Evolutionary conservation across 1,140 invertebrate species (phyloP).

Genomic region (Aphelenchoides fujianensis): DNA sequence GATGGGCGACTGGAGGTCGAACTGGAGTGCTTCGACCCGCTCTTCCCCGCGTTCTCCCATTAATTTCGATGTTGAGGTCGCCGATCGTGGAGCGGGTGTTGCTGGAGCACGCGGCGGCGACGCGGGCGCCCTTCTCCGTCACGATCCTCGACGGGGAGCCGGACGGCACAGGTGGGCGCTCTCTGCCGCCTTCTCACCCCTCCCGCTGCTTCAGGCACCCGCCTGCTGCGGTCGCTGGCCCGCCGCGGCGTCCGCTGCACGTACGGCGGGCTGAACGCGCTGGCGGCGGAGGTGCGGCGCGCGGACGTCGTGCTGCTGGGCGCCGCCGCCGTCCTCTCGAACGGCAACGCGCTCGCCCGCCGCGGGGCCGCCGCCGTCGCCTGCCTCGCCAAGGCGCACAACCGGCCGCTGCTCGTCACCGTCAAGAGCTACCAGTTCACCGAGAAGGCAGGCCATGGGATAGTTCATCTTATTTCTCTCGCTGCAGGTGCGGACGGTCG

Average conservation of each 20-base stretch:
- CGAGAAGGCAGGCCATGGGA: conserved; percentile 25
- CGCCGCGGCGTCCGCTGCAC: conserved; percentile 26
- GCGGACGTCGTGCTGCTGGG: conserved; percentile 28
- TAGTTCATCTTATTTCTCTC: conserved; percentile 15
- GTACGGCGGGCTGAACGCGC: conserved; percentile 30
- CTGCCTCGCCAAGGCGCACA: conserved; percentile 13
- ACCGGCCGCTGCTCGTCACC: conserved; percentile 21
- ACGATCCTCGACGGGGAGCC: conserved; percentile 19
- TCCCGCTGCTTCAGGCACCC: conserved; percentile 2
- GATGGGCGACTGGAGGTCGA: neutral
- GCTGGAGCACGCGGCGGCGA: conserved; percentile 2
- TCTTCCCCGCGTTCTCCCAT: neutral
- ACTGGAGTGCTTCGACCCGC: no score
- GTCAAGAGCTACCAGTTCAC: conserved; percentile 30
- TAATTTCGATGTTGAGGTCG: conserved; percentile 26
- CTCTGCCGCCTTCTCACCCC: neutral
- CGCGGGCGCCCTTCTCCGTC: conserved; percentile 9
- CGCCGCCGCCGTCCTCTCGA: conserved; percentile 19
- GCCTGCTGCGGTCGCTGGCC: conserved; percentile 5
- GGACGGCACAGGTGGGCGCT: conserved; percentile 18
- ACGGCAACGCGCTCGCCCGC: conserved; percentile 22
- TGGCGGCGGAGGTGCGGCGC: conserved; percentile 28
- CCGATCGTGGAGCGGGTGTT: conserved; percentile 33
- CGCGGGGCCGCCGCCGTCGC: conserved; percentile 22
- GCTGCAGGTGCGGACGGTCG: conserved; percentile 17